Evolutionary conservation across 2,888 invertebrate genomes (phyloP), one percentile per base, ranked within the genome.

Genomic region (Elgonia sp.): DNA sequence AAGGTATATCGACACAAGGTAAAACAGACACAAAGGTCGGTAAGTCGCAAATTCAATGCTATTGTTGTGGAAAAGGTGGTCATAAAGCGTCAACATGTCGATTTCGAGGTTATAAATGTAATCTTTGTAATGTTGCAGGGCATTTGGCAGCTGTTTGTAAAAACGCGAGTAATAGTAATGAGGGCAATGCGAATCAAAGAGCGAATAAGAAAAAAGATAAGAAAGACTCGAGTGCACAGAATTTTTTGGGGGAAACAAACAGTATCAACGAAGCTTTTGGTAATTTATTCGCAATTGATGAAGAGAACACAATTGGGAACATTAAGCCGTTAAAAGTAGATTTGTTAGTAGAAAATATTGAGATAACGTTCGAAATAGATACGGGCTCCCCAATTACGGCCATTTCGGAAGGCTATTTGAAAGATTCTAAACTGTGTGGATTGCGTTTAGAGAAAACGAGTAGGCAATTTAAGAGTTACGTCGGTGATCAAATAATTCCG

Each of bases 381-480:
- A 86, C 86, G 12, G 87, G 87, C 1, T 87, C 82, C 7, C 86
- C 86, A 37, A 79, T 87, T 46, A 57, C 86, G 14, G 87, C 87
- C 6, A 18, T 77, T 73, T 87, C 83, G 0, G 42, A 77, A 60
- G 14, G 50, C 7, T 83, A 20, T 87, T 87, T 73, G 62, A 9
- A 62, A 18, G 21, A 46, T 12, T 86, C 76, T 1, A n/a, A n/a
- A 10, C 70, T 81, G 6, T 53, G 65, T 46, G 8, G n/a, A 10
- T 8, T 62, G 20, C 14, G 8, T 14, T 37, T 81, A 8, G 0
- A 21, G 5, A 29, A 60, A 40, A 86, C 81, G 0, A 18, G 14
- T n/a, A 39, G 75, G n/a, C 16, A 16, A 14, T 46, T 60, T 21
- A 60, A 60, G n/a, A 84, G 83, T 79, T 83, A 87, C 70, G 46